A percentile compares a stretch with the other conserved stretches of the same genome.
phyloP scores from a whole-genome alignment of 92 coral and sea anemone genomes.

The Muricea muricata region DNA sequence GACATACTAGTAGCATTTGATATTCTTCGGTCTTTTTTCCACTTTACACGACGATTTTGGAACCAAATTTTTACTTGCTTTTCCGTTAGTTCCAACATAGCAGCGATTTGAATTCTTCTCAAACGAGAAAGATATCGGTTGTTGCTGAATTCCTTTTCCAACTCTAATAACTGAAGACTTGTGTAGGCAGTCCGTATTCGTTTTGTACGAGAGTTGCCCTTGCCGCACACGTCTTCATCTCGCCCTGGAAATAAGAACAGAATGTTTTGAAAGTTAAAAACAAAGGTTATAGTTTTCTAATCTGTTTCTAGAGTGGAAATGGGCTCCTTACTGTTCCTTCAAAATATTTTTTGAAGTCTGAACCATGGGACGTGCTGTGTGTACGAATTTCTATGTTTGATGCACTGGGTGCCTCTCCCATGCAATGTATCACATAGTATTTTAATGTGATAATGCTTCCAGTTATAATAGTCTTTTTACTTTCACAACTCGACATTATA shows the following conservation, averaged over 20 bases:
- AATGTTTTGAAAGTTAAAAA: too few species aligned
- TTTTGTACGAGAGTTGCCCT: conserved; percentile 90
- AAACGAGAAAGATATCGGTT: conserved; percentile 93
- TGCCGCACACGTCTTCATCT: conserved; percentile 73
- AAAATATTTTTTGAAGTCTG: too few species aligned
- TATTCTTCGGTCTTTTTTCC: conserved; percentile 87
- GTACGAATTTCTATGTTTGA: too few species aligned
- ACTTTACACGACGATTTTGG: conserved; percentile 97
- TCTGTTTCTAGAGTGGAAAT: too few species aligned
- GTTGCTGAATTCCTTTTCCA: conserved; percentile 97
- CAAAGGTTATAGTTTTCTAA: too few species aligned
- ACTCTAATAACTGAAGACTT: conserved; percentile 90
- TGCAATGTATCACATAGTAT: too few species aligned
- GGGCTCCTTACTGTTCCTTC: too few species aligned
- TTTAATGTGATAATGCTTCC: too few species aligned
- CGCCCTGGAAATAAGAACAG: conserved; percentile 67
- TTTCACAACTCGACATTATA: too few species aligned
- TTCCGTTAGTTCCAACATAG: conserved; percentile 89
- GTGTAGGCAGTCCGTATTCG: conserved; percentile 97
- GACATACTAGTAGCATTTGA: not conserved
- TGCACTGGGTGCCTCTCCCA: too few species aligned
- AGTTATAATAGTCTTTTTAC: too few species aligned
- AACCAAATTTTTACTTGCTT: conserved; percentile 99
- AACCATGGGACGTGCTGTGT: too few species aligned
- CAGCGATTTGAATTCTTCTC: conserved; percentile 97